Conservation (phyloP, 2,888 invertebrate genomes). For the Polymixis lichenea region DNA sequence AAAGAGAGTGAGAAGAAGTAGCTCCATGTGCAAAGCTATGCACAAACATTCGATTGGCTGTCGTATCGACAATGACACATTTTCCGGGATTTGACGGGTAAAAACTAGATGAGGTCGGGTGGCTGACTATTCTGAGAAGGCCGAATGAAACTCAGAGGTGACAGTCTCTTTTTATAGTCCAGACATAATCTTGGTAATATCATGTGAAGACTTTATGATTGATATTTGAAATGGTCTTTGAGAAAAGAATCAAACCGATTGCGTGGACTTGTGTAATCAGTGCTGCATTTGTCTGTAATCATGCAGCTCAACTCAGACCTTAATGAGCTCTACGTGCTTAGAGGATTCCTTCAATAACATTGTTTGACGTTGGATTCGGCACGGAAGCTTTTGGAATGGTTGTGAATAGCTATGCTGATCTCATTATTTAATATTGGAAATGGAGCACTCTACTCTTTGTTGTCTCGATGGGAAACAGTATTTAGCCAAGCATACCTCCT, state of each 20-base stretch:
- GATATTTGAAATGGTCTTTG: too few relatives aligned
- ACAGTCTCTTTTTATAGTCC: too few relatives aligned
- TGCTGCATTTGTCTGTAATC: too few relatives aligned
- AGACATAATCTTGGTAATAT: too few relatives aligned
- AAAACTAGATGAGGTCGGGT: too few relatives aligned
- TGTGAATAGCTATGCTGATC: constrained; percentile 19
- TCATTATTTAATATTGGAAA: constrained; percentile 18
- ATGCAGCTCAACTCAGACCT: too few relatives aligned
- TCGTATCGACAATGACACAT: background rate
- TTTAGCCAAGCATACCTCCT: background rate
- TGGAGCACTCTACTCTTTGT: background rate
- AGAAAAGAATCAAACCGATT: too few relatives aligned
- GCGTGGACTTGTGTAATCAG: too few relatives aligned
- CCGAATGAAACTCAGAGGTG: too few relatives aligned
- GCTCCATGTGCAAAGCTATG: background rate
- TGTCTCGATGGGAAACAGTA: constrained; percentile 3
- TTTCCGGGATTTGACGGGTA: background rate
- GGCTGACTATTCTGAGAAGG: too few relatives aligned
- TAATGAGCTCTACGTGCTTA: background rate
- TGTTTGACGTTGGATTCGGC: background rate
- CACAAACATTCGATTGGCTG: background rate
- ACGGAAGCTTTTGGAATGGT: background rate
- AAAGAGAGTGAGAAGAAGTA: background rate
- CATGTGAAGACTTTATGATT: too few relatives aligned
- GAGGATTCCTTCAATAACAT: background rate